A percentile compares a stretch with the other conserved stretches of the same genome.
phyloP scores from a whole-genome alignment of 2,888 invertebrate genomes.

The Pogonocherus hispidulus region DNA sequence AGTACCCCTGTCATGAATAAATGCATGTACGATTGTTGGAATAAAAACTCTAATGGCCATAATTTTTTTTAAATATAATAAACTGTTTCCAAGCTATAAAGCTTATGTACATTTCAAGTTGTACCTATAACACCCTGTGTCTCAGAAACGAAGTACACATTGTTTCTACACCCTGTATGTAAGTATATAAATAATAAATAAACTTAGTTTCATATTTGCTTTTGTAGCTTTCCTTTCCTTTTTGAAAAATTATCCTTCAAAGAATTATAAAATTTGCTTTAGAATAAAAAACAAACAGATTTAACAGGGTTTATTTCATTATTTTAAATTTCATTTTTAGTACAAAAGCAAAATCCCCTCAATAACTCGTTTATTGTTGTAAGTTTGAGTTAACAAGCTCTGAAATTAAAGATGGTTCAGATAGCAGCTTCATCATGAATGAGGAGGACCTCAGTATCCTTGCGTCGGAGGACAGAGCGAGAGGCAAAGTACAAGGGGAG shows the following conservation, averaged over 20 bases:
- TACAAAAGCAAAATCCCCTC: constrained; percentile 54
- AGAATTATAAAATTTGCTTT: neutral
- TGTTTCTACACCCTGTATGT: too few relatives aligned
- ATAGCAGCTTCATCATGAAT: constrained; percentile 73
- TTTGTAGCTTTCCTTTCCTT: neutral
- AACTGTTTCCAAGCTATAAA: too few relatives aligned
- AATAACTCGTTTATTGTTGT: constrained; percentile 59
- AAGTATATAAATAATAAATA: too few relatives aligned
- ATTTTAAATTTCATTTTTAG: constrained; percentile 48
- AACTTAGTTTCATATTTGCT: neutral
- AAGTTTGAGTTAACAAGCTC: constrained; percentile 66
- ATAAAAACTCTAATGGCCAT: too few relatives aligned
- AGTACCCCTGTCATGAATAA: too few relatives aligned
- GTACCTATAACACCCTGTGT: too few relatives aligned
- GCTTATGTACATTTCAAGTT: too few relatives aligned
- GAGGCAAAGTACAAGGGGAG: constrained; percentile 57
- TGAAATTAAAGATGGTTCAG: constrained; percentile 76
- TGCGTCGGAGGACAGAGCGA: constrained; percentile 59
- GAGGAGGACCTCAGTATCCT: constrained; percentile 66
- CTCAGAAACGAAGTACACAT: too few relatives aligned
- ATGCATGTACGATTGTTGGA: too few relatives aligned
- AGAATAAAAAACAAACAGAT: constrained; percentile 5
- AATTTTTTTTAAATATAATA: too few relatives aligned
- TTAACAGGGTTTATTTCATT: constrained; percentile 43
- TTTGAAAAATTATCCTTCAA: neutral